Conservation (phyloP, 1,140 invertebrate species). For the Sipha flava region DNA sequence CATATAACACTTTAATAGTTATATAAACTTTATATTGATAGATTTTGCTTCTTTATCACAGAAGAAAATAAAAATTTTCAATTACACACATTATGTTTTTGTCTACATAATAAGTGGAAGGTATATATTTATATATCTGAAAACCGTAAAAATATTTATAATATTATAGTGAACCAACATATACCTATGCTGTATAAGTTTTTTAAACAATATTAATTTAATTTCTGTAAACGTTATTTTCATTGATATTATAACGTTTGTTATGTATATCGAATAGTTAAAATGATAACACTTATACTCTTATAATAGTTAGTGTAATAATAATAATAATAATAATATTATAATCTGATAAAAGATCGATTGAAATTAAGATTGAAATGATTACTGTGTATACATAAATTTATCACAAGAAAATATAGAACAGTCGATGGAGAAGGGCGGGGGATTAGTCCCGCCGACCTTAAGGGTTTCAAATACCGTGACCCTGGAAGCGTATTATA, state of each 20-base stretch:
- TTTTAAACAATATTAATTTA: background rate
- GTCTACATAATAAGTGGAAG: too few species aligned
- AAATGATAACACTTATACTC: background rate
- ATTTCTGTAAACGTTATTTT: background rate
- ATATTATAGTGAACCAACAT: background rate
- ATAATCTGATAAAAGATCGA: background rate
- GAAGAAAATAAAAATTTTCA: background rate
- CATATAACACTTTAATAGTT: background rate
- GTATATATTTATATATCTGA: too few species aligned
- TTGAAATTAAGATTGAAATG: background rate
- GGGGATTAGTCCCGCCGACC: background rate
- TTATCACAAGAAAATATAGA: conserved; percentile 14
- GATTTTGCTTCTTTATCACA: background rate
- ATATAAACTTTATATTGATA: background rate
- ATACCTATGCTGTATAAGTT: background rate
- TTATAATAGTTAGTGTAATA: too few species aligned
- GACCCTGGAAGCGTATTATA: background rate
- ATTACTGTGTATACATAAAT: background rate
- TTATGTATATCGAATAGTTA: background rate
- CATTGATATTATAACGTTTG: background rate
- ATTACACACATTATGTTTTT: too few species aligned
- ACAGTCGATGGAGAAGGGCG: background rate
- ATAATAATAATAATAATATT: background rate
- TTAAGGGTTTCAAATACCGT: background rate
- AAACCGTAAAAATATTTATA: background rate